A percentile compares a stretch with the other conserved stretches of the same genome.
phyloP scores from a whole-genome alignment of 2,888 invertebrate genomes.

The Ophonus ardosiacus region DNA sequence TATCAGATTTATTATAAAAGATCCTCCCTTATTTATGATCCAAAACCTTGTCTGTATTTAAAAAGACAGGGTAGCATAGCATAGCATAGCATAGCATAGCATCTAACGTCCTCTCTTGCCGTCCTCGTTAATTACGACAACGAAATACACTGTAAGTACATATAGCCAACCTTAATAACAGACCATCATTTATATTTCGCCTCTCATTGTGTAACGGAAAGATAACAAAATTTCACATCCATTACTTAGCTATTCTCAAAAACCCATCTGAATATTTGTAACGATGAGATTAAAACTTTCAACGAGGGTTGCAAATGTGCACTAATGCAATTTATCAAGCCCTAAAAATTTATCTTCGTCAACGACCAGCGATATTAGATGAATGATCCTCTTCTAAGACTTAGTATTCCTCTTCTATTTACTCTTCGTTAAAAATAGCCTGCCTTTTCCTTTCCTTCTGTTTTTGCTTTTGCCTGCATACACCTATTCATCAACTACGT shows the following conservation, averaged over 20 bases:
- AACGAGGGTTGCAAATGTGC: not conserved
- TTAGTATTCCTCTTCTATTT: not conserved
- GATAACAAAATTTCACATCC: constrained; percentile 52
- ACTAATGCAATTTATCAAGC: not conserved
- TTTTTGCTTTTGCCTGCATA: not conserved
- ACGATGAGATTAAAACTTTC: constrained; percentile 20
- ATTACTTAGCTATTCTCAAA: constrained; percentile 50
- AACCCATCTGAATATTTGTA: constrained; percentile 28
- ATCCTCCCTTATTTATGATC: not conserved
- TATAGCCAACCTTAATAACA: constrained; percentile 52
- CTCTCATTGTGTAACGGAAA: constrained; percentile 51
- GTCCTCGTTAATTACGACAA: constrained; percentile 52
- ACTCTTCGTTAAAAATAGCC: not conserved
- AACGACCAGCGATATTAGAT: not conserved
- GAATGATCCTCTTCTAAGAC: not conserved
- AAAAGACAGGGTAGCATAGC: not conserved
- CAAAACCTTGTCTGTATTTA: not conserved
- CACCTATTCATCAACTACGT: not conserved
- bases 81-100: not conserved
- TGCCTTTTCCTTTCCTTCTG: not conserved
- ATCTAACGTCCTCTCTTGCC: constrained; percentile 14
- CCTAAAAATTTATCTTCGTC: not conserved
- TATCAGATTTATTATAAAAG: not conserved
- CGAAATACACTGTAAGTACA: constrained; percentile 50
- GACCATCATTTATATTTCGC: constrained; percentile 53